Base-by-base conservation (phyloP, 2,888 invertebrate genomes). In the Drosophila mimetica region DNA sequence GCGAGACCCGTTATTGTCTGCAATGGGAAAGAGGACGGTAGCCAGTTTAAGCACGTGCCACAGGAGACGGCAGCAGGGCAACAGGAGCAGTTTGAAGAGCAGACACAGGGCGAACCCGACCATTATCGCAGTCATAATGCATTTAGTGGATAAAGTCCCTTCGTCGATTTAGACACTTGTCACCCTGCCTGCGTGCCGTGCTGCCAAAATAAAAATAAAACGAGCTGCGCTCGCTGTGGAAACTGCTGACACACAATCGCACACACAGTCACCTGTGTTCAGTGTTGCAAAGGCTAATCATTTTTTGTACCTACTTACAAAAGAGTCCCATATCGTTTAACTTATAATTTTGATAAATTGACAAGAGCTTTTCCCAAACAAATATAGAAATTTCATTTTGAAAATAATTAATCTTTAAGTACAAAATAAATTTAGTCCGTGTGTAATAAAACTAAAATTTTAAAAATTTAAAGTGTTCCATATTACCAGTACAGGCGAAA, bases 101-200 rank as follows among this genome's bases (percentile, higher is more conserved):
- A 87, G 64, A 85, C 87, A 87, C 57, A 87, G 46, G 41, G 69
- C 55, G 46, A 79, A 74, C 66, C 85, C 79, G 57, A 67, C 70
- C 46, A 72, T 82, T 75, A 79, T 71, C 85, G 74, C 75, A 71
- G 72, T 69, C 87, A 85, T 75, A 70, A 79, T 72, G 74, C 86
- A 83, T 86, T 74, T 57, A 71, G 39, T 58, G 57, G 60, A 46
- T 28, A 18, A 4, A 28, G 2, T 6, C 18, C 18, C 18, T 34
- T 37, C 11, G 46, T 20, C 20, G 16, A 11, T 36, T 44, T 36
- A 44, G 25, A 58, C 22, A 44, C 25, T 42, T 16, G 54, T 7
- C 32, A 37, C 25, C 37, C 51, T 52, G 22, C 22, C 41, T 50
- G 28, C 36, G 37, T 42, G 47, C 22, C 37, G 32, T 42, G 36